phyloP scores from a whole-genome alignment of 2,888 invertebrate genomes.

The Ctena decussata region DNA sequence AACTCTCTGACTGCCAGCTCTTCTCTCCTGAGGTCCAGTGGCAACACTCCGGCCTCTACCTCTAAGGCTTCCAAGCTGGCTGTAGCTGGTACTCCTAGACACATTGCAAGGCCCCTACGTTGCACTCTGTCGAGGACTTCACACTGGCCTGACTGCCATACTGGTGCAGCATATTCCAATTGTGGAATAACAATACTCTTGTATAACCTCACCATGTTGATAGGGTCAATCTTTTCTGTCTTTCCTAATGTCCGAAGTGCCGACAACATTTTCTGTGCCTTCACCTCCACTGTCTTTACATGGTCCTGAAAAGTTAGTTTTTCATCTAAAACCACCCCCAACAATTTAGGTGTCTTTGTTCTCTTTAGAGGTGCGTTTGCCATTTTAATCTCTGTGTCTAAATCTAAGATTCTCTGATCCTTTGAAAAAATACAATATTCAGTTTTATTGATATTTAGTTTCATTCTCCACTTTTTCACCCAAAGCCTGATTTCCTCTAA shows the following conservation, averaged over 20 bases:
- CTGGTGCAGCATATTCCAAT: slow-evolving; percentile 29
- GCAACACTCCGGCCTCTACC: neutral
- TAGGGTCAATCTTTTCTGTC: slow-evolving; percentile 3
- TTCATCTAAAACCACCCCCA: slow-evolving; percentile 19
- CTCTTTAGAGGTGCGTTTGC: neutral
- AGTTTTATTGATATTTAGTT: slow-evolving; percentile 14
- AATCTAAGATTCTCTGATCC: neutral
- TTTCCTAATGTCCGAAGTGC: neutral
- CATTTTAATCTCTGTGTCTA: neutral
- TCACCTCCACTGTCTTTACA: neutral
- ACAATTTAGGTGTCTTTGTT: neutral
- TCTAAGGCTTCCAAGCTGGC: too few relatives aligned
- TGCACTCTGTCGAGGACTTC: neutral
- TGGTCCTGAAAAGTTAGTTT: slow-evolving; percentile 21
- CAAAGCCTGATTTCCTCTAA: neutral
- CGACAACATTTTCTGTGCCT: neutral
- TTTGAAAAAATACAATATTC: neutral
- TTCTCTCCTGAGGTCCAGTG: too few relatives aligned
- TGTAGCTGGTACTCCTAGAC: slow-evolving; percentile 14
- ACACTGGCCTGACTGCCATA: slow-evolving; percentile 27
- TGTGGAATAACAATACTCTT: slow-evolving; percentile 12
- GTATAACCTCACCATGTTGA: slow-evolving; percentile 2
- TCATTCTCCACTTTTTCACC: slow-evolving; percentile 31
- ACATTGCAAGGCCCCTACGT: slow-evolving; percentile 13
- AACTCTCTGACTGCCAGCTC: too few relatives aligned